Percentiles rank a stretch among this genome's conserved stretches.
Evolutionary conservation across 1,140 invertebrate genomes (phyloP).

Genomic region (Tetraneura akinire): DNA sequence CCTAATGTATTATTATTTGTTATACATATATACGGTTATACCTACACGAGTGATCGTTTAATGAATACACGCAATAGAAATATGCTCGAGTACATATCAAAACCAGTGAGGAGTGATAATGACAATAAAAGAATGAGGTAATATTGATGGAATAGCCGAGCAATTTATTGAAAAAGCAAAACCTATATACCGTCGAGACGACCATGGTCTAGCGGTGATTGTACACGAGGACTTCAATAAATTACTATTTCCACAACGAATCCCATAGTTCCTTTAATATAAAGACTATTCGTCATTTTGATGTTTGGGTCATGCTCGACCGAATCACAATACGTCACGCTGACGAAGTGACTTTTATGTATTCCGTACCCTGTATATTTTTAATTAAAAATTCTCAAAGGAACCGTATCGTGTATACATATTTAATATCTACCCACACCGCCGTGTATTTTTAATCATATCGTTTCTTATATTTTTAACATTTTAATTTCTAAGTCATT

Average conservation of each 20-base stretch:
- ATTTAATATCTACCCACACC: too few species aligned
- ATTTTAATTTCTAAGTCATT: background rate
- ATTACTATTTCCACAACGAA: constrained; percentile 43
- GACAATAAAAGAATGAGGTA: constrained; percentile 31
- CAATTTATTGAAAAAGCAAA: constrained; percentile 44
- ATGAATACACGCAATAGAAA: constrained; percentile 19
- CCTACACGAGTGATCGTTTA: background rate
- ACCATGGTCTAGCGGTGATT: background rate
- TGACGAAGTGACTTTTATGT: constrained; percentile 34
- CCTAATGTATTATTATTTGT: too few species aligned
- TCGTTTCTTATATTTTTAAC: too few species aligned
- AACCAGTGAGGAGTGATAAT: background rate
- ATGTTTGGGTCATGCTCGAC: constrained; percentile 36
- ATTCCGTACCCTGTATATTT: constrained; percentile 21
- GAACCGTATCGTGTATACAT: background rate
- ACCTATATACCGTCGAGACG: background rate
- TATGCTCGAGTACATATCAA: background rate
- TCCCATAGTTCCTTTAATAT: constrained; percentile 33
- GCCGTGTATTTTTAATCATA: too few species aligned
- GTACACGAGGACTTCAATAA: constrained; percentile 38
- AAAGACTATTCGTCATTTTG: constrained; percentile 48
- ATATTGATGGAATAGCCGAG: constrained; percentile 37
- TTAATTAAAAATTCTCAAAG: constrained; percentile 33
- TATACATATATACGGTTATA: too few species aligned
- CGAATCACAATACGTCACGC: constrained; percentile 37